phyloP scores from a whole-genome alignment of 1,140 invertebrate genomes.

The Dendroctonus valens region DNA sequence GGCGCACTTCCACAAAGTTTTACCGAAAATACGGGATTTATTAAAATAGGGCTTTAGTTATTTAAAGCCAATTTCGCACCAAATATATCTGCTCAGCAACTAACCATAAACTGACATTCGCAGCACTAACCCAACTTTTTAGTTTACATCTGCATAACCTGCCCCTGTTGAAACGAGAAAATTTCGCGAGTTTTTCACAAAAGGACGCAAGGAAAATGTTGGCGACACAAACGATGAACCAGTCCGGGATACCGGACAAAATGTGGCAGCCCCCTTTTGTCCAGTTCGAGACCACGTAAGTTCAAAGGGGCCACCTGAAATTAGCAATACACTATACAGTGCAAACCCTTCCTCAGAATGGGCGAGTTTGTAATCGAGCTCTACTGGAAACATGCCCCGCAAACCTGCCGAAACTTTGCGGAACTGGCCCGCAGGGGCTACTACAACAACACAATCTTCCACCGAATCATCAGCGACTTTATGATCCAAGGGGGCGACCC shows the following conservation, averaged over 20 bases:
- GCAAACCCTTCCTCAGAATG: slow-evolving; percentile 75
- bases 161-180: too few species aligned
- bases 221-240: slow-evolving; percentile 37
- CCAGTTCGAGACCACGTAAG: slow-evolving; percentile 76
- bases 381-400: slow-evolving; percentile 97
- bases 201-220: too few species aligned
- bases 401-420: slow-evolving; percentile 95
- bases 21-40: too few species aligned
- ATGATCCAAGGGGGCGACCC: slow-evolving; percentile 98
- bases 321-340: neutral
- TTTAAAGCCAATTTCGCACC: too few species aligned
- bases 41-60: too few species aligned
- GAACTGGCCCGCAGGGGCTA: slow-evolving; percentile 89
- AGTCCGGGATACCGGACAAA: slow-evolving; percentile 74
- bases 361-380: slow-evolving; percentile 88
- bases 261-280: slow-evolving; percentile 84
- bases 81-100: too few species aligned
- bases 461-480: slow-evolving; percentile 93
- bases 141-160: too few species aligned
- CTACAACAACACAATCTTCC: slow-evolving; percentile 96
- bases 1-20: too few species aligned
- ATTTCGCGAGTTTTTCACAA: too few species aligned
- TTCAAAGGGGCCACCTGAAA: slow-evolving; percentile 36
- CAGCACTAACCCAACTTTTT: too few species aligned
- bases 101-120: too few species aligned